A percentile compares a stretch with the other conserved stretches of the same genome.
Conservation (phyloP, 1,140 invertebrate species). For the Cepaea nemoralis region DNA sequence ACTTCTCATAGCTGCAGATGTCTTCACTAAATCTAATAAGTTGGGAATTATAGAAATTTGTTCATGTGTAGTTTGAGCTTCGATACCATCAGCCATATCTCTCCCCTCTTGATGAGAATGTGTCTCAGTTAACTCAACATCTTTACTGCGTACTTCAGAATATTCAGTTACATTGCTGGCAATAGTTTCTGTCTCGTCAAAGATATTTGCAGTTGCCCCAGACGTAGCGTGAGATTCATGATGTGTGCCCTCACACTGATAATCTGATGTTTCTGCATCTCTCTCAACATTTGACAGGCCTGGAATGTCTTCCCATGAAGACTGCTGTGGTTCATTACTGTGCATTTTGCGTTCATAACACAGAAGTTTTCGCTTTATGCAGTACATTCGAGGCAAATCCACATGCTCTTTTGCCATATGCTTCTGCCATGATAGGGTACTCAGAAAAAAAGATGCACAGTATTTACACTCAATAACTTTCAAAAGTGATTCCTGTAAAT, state of each 20-base stretch:
- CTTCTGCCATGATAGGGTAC: conserved; percentile 18
- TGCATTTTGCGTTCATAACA: background rate
- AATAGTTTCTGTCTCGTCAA: background rate
- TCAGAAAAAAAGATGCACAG: conserved; percentile 11
- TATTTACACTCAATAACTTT: conserved; percentile 20
- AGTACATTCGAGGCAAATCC: background rate
- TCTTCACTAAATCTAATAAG: background rate
- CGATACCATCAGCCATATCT: background rate
- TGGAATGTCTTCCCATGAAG: background rate
- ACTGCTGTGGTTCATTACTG: background rate
- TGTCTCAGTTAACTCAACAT: background rate
- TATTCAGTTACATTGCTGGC: background rate
- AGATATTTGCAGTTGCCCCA: background rate
- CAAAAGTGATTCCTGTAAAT: background rate
- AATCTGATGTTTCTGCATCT: background rate
- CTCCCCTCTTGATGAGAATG: background rate
- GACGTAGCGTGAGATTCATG: background rate
- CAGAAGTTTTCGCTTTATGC: background rate
- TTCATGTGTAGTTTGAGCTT: background rate
- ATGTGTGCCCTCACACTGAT: background rate
- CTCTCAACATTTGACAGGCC: background rate
- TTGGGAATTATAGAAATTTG: background rate
- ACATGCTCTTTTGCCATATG: background rate
- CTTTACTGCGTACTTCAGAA: background rate
- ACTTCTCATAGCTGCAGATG: too few relatives aligned